Conservation (phyloP, 2,888 invertebrate species). For the Pseudococcus longispinus region DNA sequence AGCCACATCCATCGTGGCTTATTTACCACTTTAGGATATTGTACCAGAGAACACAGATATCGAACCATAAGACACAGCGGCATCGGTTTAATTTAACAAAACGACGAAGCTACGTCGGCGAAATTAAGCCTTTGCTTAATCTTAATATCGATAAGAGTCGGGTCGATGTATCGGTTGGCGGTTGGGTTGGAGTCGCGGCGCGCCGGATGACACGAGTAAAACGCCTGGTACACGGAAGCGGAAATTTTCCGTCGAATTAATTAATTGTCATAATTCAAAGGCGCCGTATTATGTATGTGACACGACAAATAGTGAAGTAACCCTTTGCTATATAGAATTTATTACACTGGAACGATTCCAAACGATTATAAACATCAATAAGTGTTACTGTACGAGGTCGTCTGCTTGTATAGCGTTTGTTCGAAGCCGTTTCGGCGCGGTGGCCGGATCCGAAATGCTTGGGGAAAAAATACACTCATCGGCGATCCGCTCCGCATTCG, state of each 20-base stretch:
- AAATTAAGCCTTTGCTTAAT: neutral
- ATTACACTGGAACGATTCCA: conserved; percentile 43
- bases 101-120: neutral
- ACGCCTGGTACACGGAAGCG: neutral
- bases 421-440: neutral
- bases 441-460: neutral
- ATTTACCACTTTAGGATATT: neutral
- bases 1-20: neutral
- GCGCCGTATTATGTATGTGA: conserved; percentile 43
- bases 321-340: neutral
- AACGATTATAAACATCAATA: conserved; percentile 45
- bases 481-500: neutral
- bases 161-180: neutral
- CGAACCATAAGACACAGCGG: neutral
- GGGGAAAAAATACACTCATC: neutral
- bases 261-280: conserved; percentile 41
- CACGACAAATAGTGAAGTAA: neutral
- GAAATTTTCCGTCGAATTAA: conserved; percentile 16
- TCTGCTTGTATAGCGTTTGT: neutral
- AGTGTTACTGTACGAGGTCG: conserved; percentile 20
- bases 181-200: neutral
- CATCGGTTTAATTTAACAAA: neutral
- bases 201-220: neutral
- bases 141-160: neutral
- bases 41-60: neutral